Conservation (phyloP, 2,888 invertebrate genomes). For the Abrostola tripartita region DNA sequence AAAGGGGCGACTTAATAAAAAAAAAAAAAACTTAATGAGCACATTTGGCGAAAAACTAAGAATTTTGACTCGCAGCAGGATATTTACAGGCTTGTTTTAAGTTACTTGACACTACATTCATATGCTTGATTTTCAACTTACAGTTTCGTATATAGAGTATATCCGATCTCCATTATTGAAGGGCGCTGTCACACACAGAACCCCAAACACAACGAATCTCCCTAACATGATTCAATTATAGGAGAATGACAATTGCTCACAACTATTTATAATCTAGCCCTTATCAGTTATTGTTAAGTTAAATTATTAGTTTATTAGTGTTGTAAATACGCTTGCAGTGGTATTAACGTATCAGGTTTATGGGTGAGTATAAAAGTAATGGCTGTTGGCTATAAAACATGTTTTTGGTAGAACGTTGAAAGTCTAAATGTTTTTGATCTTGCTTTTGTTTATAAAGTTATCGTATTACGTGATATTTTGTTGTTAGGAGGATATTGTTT, state of each 20-base stretch:
- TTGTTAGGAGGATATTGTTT: too few species aligned
- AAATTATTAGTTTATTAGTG: constrained; percentile 26
- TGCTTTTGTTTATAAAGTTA: too few species aligned
- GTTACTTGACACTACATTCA: too few species aligned
- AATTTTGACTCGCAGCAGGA: too few species aligned
- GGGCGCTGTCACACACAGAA: constrained; percentile 20
- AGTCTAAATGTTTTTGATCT: neutral
- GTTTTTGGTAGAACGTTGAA: neutral
- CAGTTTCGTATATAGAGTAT: constrained; percentile 45
- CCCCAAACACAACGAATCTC: constrained; percentile 16
- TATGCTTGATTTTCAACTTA: constrained; percentile 22
- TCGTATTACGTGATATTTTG: too few species aligned
- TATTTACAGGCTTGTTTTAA: too few species aligned
- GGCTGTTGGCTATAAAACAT: constrained; percentile 8
- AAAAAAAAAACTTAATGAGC: too few species aligned
- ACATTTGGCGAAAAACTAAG: too few species aligned
- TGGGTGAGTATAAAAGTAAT: neutral
- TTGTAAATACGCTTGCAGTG: constrained; percentile 14
- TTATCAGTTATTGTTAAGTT: constrained; percentile 36
- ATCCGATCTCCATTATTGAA: neutral
- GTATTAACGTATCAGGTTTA: constrained; percentile 29
- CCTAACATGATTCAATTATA: constrained; percentile 20
- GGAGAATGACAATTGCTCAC: constrained; percentile 1
- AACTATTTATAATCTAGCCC: constrained; percentile 27
- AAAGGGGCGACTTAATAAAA: too few species aligned